These are phyloP conservation scores for Maccullochella peelii DNA, from an alignment of 2,113 vertebrate species.

Conservation along the genomic window DNA sequence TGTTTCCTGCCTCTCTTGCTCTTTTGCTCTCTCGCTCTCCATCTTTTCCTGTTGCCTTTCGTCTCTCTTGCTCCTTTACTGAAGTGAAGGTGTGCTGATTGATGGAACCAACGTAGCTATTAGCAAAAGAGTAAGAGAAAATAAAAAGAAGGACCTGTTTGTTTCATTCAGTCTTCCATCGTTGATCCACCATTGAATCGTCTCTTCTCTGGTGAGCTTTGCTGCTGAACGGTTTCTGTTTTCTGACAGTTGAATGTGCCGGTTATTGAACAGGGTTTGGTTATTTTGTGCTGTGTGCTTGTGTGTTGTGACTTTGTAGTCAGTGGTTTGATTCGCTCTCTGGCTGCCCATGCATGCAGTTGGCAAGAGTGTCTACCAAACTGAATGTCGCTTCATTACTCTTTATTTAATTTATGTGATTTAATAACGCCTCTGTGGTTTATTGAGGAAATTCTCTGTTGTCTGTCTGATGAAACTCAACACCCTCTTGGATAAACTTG, in stretches of 20 bases:
- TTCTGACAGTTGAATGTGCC: constrained; percentile 1
- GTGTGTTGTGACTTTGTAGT: neutral
- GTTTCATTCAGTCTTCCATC: constrained; percentile 2
- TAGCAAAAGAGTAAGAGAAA: constrained; percentile 19
- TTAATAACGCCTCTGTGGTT: neutral
- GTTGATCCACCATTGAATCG: constrained; percentile 20
- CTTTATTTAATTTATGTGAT: neutral
- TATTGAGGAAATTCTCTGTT: constrained; percentile 1
- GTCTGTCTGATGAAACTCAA: constrained; percentile 40
- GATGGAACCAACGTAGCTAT: constrained; percentile 48
- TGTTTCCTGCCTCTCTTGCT: constrained; percentile 48
- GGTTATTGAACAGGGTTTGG: neutral
- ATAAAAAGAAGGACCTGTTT: constrained; percentile 21
- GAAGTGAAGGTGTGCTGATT: constrained; percentile 43
- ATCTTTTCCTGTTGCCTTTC: constrained; percentile 40
- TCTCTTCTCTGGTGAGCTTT: constrained; percentile 64
- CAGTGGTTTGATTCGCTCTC: neutral
- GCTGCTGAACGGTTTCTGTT: constrained; percentile 20
- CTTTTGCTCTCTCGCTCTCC: neutral
- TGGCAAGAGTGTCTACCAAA: neutral
- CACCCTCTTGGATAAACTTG: constrained; percentile 8
- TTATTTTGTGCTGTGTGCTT: neutral
- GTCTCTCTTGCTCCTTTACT: constrained; percentile 50
- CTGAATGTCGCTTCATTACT: neutral
- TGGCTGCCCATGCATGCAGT: neutral